phyloP scores from a whole-genome alignment of 2,888 invertebrate genomes.

The Mythimna albipuncta region DNA sequence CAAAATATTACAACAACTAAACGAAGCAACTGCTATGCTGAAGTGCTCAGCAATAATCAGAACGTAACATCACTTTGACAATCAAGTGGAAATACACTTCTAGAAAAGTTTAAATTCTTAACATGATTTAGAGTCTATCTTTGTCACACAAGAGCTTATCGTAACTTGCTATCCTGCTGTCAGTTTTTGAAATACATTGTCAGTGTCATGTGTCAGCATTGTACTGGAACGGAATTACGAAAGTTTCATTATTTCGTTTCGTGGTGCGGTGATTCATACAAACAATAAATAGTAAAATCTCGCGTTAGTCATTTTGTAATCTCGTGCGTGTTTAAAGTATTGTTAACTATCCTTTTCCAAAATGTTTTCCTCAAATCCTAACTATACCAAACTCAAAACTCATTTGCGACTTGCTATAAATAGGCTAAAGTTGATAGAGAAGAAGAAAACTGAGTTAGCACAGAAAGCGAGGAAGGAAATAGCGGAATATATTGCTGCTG shows the following conservation, averaged over 20 bases:
- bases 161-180: conserved; percentile 17
- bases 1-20: not conserved
- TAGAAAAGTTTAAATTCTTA: too few species aligned
- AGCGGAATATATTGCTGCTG: conserved; percentile 97
- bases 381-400: conserved; percentile 99
- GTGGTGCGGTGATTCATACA: conserved; percentile 59
- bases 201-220: not conserved
- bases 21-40: not conserved
- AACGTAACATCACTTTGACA: conserved; percentile 27
- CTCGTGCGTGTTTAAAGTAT: conserved; percentile 36
- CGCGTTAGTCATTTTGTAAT: conserved; percentile 63
- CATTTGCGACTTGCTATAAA: conserved; percentile 98
- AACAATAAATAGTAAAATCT: conserved; percentile 59
- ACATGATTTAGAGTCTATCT: not conserved
- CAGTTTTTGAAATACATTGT: not conserved
- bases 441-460: conserved; percentile 99
- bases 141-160: conserved; percentile 8
- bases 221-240: not conserved
- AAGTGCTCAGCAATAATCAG: conserved; percentile 1
- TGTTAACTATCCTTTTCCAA: conserved; percentile 63
- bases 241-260: conserved; percentile 13
- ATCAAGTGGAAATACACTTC: not conserved
- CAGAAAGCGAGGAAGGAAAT: conserved; percentile 99
- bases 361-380: conserved; percentile 98
- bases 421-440: conserved; percentile 98